Percentiles rank a stretch among this genome's conserved stretches.
Evolutionary conservation across 2,113 vertebrate species (phyloP).

Genomic region (Carlito syrichta): DNA sequence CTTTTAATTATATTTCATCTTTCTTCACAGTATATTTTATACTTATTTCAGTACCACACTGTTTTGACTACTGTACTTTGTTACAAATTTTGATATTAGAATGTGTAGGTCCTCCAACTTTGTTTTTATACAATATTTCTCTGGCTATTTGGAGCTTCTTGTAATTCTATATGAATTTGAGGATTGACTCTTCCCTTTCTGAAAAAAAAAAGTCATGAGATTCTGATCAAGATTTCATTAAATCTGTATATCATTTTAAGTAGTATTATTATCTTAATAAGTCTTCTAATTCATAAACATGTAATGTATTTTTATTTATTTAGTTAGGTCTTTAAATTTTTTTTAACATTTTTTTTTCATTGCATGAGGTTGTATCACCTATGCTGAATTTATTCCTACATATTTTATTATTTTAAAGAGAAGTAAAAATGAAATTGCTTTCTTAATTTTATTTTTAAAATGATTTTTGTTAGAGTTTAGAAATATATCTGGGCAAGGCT

Average conservation of each 20-base stretch:
- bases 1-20: not conserved
- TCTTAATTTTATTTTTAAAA: not conserved
- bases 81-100: not conserved
- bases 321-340: not conserved
- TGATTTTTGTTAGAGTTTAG: not conserved
- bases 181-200: not conserved
- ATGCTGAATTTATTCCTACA: not conserved
- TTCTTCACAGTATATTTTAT: not conserved
- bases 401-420: not conserved
- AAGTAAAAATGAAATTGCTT: not conserved
- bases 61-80: not conserved
- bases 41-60: not conserved
- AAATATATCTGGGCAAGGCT: not conserved
- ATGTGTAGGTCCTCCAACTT: not conserved
- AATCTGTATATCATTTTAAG: not conserved
- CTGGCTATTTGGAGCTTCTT: not conserved
- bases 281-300: not conserved
- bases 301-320: not conserved
- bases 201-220: not conserved
- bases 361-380: not conserved
- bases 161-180: not conserved
- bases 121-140: not conserved
- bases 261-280: not conserved
- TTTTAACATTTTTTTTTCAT: not conserved
- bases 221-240: not conserved